A percentile compares a stretch with the other conserved stretches of the same genome.
Conservation (phyloP, 2,113 vertebrate species). For the Cromileptes altivelis region DNA sequence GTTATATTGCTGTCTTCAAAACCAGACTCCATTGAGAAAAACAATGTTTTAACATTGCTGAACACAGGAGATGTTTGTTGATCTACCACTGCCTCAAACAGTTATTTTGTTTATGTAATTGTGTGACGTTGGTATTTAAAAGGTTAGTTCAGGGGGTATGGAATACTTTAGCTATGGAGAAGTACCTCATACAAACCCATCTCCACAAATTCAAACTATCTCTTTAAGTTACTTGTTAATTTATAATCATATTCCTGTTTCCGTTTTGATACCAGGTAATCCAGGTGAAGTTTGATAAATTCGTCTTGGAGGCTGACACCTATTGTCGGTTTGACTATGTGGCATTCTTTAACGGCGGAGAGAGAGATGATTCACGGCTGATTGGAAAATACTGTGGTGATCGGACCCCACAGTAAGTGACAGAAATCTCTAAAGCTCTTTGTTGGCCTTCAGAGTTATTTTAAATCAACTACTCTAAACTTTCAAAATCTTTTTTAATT, state of each 20-base stretch:
- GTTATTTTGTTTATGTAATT: too few relatives aligned
- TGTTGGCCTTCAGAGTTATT: neutral
- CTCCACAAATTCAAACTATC: too few relatives aligned
- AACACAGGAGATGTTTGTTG: too few relatives aligned
- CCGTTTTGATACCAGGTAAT: conserved; percentile 83
- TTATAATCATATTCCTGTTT: conserved; percentile 9
- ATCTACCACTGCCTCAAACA: too few relatives aligned
- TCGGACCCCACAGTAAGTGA: conserved; percentile 85
- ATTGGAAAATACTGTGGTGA: conserved; percentile 92
- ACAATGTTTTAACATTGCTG: too few relatives aligned
- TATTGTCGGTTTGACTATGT: conserved; percentile 95
- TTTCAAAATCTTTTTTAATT: conserved; percentile 34
- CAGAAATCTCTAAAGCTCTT: neutral
- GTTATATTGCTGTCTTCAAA: too few relatives aligned
- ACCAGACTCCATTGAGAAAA: too few relatives aligned
- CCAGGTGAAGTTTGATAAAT: conserved; percentile 90
- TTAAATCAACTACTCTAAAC: conserved; percentile 5
- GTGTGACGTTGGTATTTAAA: too few relatives aligned
- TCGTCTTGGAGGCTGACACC: conserved; percentile 88
- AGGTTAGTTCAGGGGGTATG: too few relatives aligned
- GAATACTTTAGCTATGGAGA: too few relatives aligned
- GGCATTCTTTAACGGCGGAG: conserved; percentile 89
- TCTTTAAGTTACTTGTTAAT: neutral
- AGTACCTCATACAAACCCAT: too few relatives aligned
- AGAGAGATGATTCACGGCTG: conserved; percentile 85